Percentiles rank a stretch among this genome's conserved stretches.
These are phyloP conservation scores for Tromatobia lineatoria DNA, from an alignment of 2,888 invertebrate species.

Conservation along the genomic window DNA sequence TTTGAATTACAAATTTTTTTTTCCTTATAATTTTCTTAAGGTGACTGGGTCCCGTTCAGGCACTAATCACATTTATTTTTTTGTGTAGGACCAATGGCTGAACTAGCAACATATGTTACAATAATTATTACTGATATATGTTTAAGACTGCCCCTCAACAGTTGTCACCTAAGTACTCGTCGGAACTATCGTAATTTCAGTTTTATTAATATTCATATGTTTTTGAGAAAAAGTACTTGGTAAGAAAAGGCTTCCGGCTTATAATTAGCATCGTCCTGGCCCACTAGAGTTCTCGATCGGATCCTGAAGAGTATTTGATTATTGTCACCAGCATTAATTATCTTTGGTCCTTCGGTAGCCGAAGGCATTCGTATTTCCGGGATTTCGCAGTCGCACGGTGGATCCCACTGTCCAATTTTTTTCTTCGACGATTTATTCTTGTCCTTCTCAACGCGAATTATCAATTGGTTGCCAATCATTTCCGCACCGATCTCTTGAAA, in stretches of 20 bases:
- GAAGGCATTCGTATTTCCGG: constrained; percentile 80
- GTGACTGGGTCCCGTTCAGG: no score
- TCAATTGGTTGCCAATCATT: constrained; percentile 89
- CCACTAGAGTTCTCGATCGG: constrained; percentile 72
- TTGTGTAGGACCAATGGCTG: no score
- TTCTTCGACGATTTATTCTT: constrained; percentile 83
- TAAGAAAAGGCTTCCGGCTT: constrained; percentile 77
- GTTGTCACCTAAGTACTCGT: not conserved
- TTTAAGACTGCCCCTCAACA: not conserved
- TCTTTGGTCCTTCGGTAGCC: constrained; percentile 76
- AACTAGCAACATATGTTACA: no score
- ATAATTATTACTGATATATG: not conserved
- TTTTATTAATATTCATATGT: not conserved
- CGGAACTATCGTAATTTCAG: not conserved
- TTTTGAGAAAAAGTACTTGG: constrained; percentile 66
- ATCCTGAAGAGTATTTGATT: constrained; percentile 81
- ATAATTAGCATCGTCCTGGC: constrained; percentile 72
- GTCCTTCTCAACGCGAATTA: constrained; percentile 89
- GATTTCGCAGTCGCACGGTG: constrained; percentile 80
- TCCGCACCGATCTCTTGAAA: constrained; percentile 90
- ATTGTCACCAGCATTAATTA: constrained; percentile 78
- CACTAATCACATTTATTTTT: no score
- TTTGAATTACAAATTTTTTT: no score
- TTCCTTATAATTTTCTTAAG: no score
- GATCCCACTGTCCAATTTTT: constrained; percentile 76